Evolutionary conservation across 2,113 vertebrate genomes (phyloP).

Genomic region (Heptranchias perlo): DNA sequence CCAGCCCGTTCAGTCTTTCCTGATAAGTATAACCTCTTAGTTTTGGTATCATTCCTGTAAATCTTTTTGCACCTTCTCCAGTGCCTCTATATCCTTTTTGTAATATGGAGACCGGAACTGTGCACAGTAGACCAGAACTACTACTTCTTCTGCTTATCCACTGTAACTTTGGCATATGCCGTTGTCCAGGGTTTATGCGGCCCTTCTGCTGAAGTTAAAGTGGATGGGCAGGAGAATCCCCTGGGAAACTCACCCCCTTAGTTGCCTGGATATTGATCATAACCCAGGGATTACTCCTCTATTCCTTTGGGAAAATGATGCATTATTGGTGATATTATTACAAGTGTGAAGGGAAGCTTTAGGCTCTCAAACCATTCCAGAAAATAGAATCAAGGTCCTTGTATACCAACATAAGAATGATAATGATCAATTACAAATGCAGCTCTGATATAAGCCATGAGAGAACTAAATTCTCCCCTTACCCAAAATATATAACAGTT

Average conservation of each 20-base stretch:
- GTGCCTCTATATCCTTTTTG: background rate
- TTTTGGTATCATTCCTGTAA: background rate
- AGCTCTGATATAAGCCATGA: background rate
- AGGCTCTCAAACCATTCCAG: background rate
- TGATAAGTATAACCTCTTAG: background rate
- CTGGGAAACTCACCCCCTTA: no score
- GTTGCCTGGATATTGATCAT: background rate
- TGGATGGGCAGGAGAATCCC: no score
- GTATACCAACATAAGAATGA: background rate
- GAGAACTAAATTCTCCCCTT: background rate
- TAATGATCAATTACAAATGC: background rate
- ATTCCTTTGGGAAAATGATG: background rate
- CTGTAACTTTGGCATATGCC: no score
- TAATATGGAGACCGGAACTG: background rate
- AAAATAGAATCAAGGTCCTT: background rate
- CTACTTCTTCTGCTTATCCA: no score
- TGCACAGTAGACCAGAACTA: background rate
- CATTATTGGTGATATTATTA: background rate
- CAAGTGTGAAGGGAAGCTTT: background rate
- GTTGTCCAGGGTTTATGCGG: no score
- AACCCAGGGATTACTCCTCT: background rate
- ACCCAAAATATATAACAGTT: background rate
- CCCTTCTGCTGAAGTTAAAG: no score
- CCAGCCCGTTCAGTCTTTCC: background rate
- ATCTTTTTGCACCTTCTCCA: background rate